phyloP scores from a whole-genome alignment of 1,140 invertebrate species.

The Drosophila melanogaster region Release_6_plus_ISO1_MT NT_033777.3:27643501-27644000 shows the following conservation, averaged over 20 bases:
- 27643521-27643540: constrained; percentile 14
- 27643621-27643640: constrained; percentile 77
- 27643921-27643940: constrained; percentile 96
- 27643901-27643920: constrained; percentile 96
- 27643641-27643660: constrained; percentile 78
- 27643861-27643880: constrained; percentile 98
- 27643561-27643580: constrained; percentile 47
- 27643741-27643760: constrained; percentile 52
- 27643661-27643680: constrained; percentile 62
- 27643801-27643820: constrained; percentile 83
- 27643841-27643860: constrained; percentile 86
- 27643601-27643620: constrained; percentile 50
- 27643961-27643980: constrained; percentile 93
- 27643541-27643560: constrained; percentile 51
- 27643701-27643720: constrained; percentile 19
- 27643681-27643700: constrained; percentile 2
- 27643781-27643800: constrained; percentile 48
- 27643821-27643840: constrained; percentile 84
- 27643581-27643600: constrained; percentile 45
- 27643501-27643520: constrained; percentile 16
- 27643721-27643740: constrained; percentile 46
- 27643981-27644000: constrained; percentile 78
- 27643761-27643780: constrained; percentile 24
- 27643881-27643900: constrained; percentile 96
- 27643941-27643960: constrained; percentile 93